Evolutionary conservation across 2,797 vertebrate genomes (phyloP), one percentile per base, ranked within the genome.

Genomic region (Remorina albescens): DNA sequence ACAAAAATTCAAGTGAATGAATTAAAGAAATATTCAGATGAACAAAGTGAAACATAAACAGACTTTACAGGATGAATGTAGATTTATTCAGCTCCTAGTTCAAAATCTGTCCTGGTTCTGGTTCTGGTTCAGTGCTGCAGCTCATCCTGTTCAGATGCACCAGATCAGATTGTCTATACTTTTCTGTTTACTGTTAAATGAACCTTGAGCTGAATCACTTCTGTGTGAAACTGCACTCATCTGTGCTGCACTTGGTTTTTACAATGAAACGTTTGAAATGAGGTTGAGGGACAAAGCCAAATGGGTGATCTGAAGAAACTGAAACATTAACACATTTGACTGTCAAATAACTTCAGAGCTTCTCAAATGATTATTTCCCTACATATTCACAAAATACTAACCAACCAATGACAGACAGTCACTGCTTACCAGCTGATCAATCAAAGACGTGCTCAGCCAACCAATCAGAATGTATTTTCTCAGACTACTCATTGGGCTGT

Each of bases 341-440:
- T 72, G 71, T 83, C 73, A 62, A 78, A 77, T 59, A 74, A 68
- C 61, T 88, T 90, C 79, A 86, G 87, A 89, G 86, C 78, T 83
- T 85, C 73, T 80, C 57, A 72, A 30, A 3, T 55, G 2, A 47
- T 28, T 67, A 42, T 30, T 49, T 64, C 57, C 36, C 49, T 53
- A 58, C 10, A 9, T 46, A 63, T 56, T 12, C 25, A 60, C 67
- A 75, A 36, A 76, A 71, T 49, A 68, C 34, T 71, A 66, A 78
- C 73, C 36, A 66, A 86, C 70, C 76, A 76, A 68, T 77, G 57
- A 66, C 58, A 25, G 11, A n/a, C 47, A 5, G 72, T 46, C 67
- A 13, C 69, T 66, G 77, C 70, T 68, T 70, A 51, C 47, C 65
- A 59, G 67, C 74, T 57, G 67, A 80, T 62, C 67, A 73, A 76